Conservation (phyloP, 2,888 invertebrate genomes). For the Ormyrus nitidulus region DNA sequence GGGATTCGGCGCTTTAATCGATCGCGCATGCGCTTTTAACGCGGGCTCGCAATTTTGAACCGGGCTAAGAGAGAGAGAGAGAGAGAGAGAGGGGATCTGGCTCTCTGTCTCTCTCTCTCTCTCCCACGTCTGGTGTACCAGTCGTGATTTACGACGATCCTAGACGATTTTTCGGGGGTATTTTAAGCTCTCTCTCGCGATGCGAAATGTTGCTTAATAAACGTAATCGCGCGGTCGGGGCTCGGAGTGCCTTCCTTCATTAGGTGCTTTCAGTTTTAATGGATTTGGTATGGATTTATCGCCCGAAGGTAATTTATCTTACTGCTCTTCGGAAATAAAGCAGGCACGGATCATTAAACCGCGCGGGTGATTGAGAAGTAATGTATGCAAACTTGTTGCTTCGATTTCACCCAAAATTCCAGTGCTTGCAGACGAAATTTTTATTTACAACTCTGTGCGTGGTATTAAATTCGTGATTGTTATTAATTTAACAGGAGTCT, state of each 20-base stretch:
- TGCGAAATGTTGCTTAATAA: constrained; percentile 50
- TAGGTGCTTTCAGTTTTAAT: constrained; percentile 32
- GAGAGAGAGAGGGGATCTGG: not conserved
- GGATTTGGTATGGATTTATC: constrained; percentile 26
- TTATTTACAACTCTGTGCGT: too few species aligned
- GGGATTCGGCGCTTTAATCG: constrained; percentile 48
- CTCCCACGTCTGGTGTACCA: not conserved
- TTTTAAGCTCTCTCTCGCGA: constrained; percentile 15
- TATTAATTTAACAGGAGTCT: too few species aligned
- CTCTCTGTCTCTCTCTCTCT: not conserved
- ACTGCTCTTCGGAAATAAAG: not conserved
- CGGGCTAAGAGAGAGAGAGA: too few species aligned
- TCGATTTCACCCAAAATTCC: too few species aligned
- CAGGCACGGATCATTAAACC: too few species aligned
- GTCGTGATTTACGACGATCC: constrained; percentile 49
- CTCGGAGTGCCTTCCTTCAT: constrained; percentile 1
- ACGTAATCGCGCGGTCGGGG: constrained; percentile 35
- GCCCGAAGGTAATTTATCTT: not conserved
- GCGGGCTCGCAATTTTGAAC: too few species aligned
- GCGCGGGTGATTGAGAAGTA: too few species aligned
- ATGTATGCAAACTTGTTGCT: too few species aligned
- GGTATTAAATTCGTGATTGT: too few species aligned
- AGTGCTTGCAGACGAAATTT: too few species aligned
- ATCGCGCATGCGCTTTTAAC: not conserved
- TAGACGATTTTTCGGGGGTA: constrained; percentile 39